phyloP scores from a whole-genome alignment of 2,113 vertebrate species.

The Salvelinus fontinalis region DNA sequence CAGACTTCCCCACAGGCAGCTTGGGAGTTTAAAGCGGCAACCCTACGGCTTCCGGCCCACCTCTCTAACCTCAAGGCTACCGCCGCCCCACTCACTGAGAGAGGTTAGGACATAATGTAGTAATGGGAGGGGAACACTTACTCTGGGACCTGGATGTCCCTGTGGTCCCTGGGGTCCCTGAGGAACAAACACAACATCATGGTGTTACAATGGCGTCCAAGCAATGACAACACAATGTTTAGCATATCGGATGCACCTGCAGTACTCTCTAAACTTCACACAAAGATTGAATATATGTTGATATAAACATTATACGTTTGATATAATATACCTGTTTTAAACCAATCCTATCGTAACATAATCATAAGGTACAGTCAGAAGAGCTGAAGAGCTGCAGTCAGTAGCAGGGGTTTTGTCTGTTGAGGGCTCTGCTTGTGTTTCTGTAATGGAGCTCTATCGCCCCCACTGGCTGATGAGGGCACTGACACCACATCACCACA shows the following conservation, averaged over 20 bases:
- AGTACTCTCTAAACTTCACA: too few relatives aligned
- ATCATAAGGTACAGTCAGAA: too few relatives aligned
- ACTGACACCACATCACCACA: not conserved
- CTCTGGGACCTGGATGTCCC: constrained; percentile 86
- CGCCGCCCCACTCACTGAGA: too few relatives aligned
- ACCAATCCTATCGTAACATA: not conserved
- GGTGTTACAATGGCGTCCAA: too few relatives aligned
- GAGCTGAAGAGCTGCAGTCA: not conserved
- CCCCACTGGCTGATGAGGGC: constrained; percentile 29
- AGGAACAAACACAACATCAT: constrained; percentile 27
- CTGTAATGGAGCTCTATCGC: constrained; percentile 30
- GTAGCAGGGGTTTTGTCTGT: not conserved
- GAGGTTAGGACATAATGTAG: too few relatives aligned
- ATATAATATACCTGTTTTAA: not conserved
- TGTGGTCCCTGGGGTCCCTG: constrained; percentile 90
- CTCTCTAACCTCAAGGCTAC: too few relatives aligned
- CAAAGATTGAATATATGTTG: not conserved
- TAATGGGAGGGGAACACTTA: constrained; percentile 68
- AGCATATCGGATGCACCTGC: too few relatives aligned
- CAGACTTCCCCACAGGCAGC: too few relatives aligned
- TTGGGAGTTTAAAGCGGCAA: too few relatives aligned
- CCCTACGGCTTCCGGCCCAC: too few relatives aligned
- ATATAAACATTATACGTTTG: too few relatives aligned
- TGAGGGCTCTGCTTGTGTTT: not conserved
- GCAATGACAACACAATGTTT: too few relatives aligned